A percentile compares a stretch with the other conserved stretches of the same genome.
These are phyloP conservation scores for Caradrina clavipalpis DNA, from an alignment of 2,888 invertebrate species.

Conservation along the genomic window DNA sequence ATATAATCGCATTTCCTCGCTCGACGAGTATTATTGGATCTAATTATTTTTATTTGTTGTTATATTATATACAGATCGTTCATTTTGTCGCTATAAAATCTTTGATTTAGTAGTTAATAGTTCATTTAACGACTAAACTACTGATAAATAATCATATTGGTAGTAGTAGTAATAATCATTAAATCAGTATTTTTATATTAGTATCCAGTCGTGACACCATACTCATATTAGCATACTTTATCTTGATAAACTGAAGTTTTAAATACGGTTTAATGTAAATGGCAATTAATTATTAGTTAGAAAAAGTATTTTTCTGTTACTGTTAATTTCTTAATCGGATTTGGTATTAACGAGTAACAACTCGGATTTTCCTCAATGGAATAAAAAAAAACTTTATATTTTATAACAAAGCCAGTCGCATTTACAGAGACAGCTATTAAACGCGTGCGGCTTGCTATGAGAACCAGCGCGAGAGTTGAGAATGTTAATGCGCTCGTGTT, in stretches of 20 bases:
- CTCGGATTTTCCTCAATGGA: slow-evolving; percentile 41
- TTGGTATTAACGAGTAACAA: slow-evolving; percentile 13
- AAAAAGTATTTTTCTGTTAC: not conserved
- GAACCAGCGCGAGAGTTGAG: slow-evolving; percentile 84
- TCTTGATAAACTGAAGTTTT: not conserved
- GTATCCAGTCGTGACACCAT: not conserved
- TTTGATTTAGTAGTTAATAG: slow-evolving; percentile 48
- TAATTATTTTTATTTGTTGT: slow-evolving; percentile 75
- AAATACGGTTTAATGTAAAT: not conserved
- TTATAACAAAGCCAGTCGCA: slow-evolving; percentile 59
- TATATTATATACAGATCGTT: slow-evolving; percentile 41
- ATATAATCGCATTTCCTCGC: slow-evolving; percentile 84
- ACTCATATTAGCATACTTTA: not conserved
- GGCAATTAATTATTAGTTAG: not conserved
- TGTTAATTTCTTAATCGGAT: not conserved
- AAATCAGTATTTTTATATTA: slow-evolving; percentile 5
- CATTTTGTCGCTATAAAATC: slow-evolving; percentile 59
- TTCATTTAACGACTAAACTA: slow-evolving; percentile 27
- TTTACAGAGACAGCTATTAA: slow-evolving; percentile 69
- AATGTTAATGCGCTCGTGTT: slow-evolving; percentile 89
- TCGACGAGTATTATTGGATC: slow-evolving; percentile 72
- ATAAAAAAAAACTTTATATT: slow-evolving; percentile 28
- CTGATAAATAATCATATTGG: slow-evolving; percentile 20
- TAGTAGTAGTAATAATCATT: slow-evolving; percentile 14
- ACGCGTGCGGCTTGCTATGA: slow-evolving; percentile 81